Evolutionary conservation across 2,113 vertebrate species (phyloP).

Genomic region (Channa maculata): DNA sequence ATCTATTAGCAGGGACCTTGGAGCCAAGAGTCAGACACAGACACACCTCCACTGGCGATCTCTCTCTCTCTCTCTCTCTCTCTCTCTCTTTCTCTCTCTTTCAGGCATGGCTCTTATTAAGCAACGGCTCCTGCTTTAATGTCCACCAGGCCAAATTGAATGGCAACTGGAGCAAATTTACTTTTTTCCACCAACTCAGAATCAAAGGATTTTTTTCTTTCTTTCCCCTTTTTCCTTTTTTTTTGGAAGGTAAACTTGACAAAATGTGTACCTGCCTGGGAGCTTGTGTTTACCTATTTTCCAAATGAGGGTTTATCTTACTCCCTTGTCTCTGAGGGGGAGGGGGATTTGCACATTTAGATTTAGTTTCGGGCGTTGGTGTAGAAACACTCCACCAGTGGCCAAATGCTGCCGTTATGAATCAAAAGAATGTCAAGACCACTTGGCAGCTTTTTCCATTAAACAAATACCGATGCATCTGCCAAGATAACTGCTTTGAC

Average conservation of each 20-base stretch:
- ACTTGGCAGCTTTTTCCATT: conserved; percentile 34
- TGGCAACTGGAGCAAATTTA: conserved; percentile 80
- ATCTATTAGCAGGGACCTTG: conserved; percentile 81
- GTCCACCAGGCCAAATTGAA: conserved; percentile 81
- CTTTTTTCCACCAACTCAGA: conserved; percentile 75
- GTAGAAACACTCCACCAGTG: neutral
- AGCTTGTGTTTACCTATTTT: conserved; percentile 72
- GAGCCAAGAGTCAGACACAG: conserved; percentile 69
- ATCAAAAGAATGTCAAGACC: conserved; percentile 14
- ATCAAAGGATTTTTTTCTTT: conserved; percentile 79
- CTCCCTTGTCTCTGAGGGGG: conserved; percentile 9
- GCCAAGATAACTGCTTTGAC: conserved; percentile 18
- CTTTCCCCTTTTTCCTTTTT: neutral
- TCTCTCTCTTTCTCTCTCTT: conserved; percentile 49
- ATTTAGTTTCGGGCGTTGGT: conserved; percentile 20
- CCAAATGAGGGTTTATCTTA: conserved; percentile 63
- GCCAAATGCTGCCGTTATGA: conserved; percentile 30
- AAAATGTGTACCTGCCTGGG: conserved; percentile 64
- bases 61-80: conserved; percentile 45
- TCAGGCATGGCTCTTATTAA: conserved; percentile 85
- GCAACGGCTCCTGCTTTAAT: conserved; percentile 83
- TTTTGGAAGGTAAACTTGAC: conserved; percentile 55
- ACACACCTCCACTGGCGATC: conserved; percentile 74
- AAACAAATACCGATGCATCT: conserved; percentile 36
- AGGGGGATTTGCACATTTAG: neutral